Conservation (phyloP, 2,888 invertebrate species). For the Meta bourneti region DNA sequence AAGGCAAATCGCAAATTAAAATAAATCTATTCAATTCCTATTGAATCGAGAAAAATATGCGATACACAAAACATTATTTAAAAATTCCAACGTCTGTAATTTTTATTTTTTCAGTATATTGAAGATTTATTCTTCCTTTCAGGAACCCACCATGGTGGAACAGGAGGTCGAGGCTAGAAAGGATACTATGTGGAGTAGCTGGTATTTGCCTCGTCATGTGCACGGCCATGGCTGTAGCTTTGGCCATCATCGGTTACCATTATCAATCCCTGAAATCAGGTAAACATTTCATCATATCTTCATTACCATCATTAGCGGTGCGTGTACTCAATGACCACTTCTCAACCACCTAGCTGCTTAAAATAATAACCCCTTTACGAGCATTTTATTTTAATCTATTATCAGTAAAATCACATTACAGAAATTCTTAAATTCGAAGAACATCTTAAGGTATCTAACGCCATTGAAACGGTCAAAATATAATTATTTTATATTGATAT, state of each 20-base stretch:
- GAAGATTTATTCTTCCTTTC: conserved; percentile 3
- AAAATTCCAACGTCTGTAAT: no score
- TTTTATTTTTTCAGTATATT: not conserved
- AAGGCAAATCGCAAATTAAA: no score
- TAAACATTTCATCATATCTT: not conserved
- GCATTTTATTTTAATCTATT: no score
- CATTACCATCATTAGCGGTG: not conserved
- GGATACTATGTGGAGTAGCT: conserved; percentile 85
- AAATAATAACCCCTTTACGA: not conserved
- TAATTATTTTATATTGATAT: no score
- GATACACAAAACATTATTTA: no score
- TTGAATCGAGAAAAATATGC: no score
- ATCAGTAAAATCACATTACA: no score
- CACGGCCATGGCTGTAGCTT: conserved; percentile 85
- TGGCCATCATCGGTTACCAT: conserved; percentile 82
- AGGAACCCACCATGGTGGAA: conserved; percentile 87
- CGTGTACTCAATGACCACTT: no score
- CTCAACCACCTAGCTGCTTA: not conserved
- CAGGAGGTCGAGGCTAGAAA: conserved; percentile 87
- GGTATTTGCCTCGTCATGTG: conserved; percentile 84
- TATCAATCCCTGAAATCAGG: conserved; percentile 74
- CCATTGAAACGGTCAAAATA: no score
- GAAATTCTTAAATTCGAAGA: no score
- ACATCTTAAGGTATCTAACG: no score
- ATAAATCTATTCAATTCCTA: no score